Evolutionary conservation across 92 coral and sea anemone species (phyloP).

Genomic region (Metridium senile): DNA sequence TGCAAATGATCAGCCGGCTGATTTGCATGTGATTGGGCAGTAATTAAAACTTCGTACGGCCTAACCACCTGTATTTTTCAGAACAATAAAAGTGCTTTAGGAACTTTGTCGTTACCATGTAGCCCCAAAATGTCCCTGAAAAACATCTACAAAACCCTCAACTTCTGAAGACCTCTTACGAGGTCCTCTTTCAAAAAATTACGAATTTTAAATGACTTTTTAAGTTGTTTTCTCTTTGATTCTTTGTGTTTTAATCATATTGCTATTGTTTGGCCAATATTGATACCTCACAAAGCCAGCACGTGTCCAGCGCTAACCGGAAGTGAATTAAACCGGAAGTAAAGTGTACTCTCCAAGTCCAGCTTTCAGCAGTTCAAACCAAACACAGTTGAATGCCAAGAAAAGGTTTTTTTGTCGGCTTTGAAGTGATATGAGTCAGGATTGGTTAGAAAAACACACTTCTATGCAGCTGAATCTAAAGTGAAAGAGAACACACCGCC

Average conservation of each 20-base stretch:
- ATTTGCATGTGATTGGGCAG: neutral
- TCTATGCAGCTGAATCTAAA: conserved; percentile 2
- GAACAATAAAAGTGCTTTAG: neutral
- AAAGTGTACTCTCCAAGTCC: neutral
- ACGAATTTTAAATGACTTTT: too few species aligned
- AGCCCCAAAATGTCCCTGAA: neutral
- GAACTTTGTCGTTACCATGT: neutral
- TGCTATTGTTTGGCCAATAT: neutral
- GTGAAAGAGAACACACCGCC: neutral
- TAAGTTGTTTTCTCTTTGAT: too few species aligned
- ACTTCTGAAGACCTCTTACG: neutral
- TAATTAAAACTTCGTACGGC: neutral
- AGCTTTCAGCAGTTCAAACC: conserved; percentile 36
- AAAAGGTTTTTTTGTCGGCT: conserved; percentile 12
- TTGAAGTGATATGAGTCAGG: neutral
- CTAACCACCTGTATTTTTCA: neutral
- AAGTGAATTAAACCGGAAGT: conserved; percentile 24
- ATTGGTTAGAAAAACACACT: conserved; percentile 3
- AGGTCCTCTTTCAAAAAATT: neutral
- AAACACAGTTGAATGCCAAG: neutral
- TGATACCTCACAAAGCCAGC: conserved; percentile 17
- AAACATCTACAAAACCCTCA: neutral
- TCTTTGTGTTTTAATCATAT: conserved; percentile 4
- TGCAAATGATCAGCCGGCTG: neutral
- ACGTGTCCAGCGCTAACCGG: conserved; percentile 19